Evolutionary conservation across 2,797 vertebrate species (phyloP).

Genomic region (Brotula barbata): DNA sequence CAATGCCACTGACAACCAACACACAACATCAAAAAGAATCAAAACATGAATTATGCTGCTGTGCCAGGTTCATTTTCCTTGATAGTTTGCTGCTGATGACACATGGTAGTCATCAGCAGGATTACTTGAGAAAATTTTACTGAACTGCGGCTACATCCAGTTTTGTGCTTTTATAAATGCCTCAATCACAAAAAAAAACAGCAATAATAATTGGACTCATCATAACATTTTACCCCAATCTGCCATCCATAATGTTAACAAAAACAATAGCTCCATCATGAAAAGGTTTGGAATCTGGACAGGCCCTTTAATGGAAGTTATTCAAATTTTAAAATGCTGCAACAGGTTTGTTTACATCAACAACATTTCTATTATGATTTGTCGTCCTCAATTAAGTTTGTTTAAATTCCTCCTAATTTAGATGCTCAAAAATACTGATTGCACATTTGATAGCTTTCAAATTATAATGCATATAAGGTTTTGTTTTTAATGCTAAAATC

Average conservation of each 20-base stretch:
- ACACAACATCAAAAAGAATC: conserved; percentile 12
- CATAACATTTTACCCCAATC: neutral
- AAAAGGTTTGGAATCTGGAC: neutral
- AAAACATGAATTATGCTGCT: neutral
- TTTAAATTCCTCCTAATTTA: too few species aligned
- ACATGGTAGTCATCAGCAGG: neutral
- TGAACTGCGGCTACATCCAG: neutral
- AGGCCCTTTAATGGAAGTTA: neutral
- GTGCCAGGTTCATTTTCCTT: conserved; percentile 2
- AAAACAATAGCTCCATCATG: neutral
- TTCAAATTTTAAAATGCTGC: neutral
- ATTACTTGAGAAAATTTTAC: neutral
- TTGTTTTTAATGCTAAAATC: too few species aligned
- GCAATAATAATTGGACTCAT: neutral
- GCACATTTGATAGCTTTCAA: too few species aligned
- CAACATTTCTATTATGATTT: too few species aligned
- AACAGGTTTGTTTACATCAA: neutral
- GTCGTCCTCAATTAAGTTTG: too few species aligned
- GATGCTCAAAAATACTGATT: neutral
- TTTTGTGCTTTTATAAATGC: neutral
- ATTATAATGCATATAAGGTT: too few species aligned
- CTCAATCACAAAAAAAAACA: neutral
- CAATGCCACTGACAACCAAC: neutral
- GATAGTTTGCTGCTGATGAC: neutral
- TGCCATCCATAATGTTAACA: neutral